A percentile compares a stretch with the other conserved stretches of the same genome.
Conservation (phyloP, 1,140 invertebrate genomes). For the Pararge aegeria region DNA sequence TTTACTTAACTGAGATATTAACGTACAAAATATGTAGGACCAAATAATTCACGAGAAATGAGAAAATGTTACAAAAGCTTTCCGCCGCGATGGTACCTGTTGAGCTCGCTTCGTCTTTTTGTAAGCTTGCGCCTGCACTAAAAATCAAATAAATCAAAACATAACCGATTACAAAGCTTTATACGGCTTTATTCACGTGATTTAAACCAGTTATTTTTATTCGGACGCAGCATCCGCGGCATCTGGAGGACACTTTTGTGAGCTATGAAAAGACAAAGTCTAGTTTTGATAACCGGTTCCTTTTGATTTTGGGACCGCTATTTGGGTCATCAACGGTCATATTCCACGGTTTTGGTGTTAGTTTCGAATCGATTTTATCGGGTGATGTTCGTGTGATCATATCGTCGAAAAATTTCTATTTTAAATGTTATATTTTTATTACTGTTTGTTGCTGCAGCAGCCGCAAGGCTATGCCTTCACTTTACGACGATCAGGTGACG, state of each 20-base stretch:
- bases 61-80: slow-evolving; percentile 28
- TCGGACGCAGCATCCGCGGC: slow-evolving; percentile 67
- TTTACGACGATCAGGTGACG: too few species aligned
- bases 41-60: slow-evolving; percentile 5
- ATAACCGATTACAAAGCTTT: slow-evolving; percentile 74
- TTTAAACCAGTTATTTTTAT: slow-evolving; percentile 63
- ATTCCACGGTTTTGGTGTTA: slow-evolving; percentile 29
- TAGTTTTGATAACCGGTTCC: slow-evolving; percentile 65
- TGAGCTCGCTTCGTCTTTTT: slow-evolving; percentile 67
- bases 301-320: slow-evolving; percentile 46
- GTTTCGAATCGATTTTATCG: slow-evolving; percentile 31
- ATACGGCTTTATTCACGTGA: slow-evolving; percentile 67
- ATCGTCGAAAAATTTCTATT: neutral
- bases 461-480: too few species aligned
- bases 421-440: neutral
- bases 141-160: slow-evolving; percentile 78
- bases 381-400: slow-evolving; percentile 25
- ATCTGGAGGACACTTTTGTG: slow-evolving; percentile 65
- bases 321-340: slow-evolving; percentile 66
- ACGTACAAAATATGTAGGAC: neutral
- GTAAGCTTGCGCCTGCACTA: slow-evolving; percentile 54
- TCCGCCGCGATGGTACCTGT: slow-evolving; percentile 56
- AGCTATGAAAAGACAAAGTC: slow-evolving; percentile 58
- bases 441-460: neutral
- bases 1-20: neutral